phyloP scores from a whole-genome alignment of 2,797 vertebrate genomes.

The Pyrrhura leucotis region DNA sequence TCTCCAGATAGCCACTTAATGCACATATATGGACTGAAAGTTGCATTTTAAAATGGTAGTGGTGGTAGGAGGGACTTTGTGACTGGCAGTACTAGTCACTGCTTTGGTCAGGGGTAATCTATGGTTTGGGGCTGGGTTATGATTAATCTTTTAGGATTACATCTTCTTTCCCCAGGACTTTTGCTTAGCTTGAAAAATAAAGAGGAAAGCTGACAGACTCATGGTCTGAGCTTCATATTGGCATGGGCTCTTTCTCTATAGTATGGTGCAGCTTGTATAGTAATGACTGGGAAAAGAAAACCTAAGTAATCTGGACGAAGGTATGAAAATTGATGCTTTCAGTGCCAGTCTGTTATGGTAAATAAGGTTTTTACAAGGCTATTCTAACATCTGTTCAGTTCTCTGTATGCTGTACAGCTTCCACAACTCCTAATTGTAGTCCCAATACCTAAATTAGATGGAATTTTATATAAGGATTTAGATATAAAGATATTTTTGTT shows the following conservation, averaged over 20 bases:
- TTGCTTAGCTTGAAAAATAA: background rate
- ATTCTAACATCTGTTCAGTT: background rate
- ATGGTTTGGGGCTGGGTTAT: background rate
- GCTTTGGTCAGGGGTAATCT: background rate
- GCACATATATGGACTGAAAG: background rate
- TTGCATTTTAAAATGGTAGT: background rate
- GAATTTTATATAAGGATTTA: background rate
- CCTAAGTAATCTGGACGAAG: background rate
- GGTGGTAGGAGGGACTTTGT: background rate
- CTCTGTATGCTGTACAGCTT: background rate
- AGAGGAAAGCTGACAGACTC: background rate
- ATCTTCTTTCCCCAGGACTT: background rate
- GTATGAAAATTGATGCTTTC: background rate
- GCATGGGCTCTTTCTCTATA: background rate
- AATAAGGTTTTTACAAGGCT: background rate
- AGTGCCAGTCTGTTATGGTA: background rate
- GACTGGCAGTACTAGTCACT: background rate
- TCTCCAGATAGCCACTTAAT: background rate
- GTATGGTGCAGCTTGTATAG: background rate
- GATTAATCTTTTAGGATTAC: background rate
- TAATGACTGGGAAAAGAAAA: background rate
- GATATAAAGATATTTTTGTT: background rate
- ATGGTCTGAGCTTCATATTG: background rate
- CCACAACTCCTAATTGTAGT: background rate
- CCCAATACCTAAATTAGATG: background rate